Conservation (phyloP, 2,888 invertebrate genomes). For the Temnothorax ravouxi region DNA sequence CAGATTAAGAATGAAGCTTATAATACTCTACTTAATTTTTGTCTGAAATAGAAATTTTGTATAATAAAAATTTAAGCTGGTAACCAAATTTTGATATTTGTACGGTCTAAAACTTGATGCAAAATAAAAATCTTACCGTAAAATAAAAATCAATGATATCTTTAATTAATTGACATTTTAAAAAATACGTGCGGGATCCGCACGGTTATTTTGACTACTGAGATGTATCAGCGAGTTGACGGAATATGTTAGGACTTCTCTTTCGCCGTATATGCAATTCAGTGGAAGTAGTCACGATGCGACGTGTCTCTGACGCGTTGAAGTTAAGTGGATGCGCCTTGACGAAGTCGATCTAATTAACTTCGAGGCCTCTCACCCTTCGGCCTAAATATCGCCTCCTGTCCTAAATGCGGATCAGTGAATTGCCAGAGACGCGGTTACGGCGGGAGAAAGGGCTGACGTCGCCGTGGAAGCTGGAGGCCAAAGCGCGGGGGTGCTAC, state of each 20-base stretch:
- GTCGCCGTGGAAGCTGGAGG: slow-evolving; percentile 41
- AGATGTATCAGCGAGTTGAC: background rate
- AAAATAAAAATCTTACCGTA: background rate
- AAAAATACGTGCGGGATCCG: background rate
- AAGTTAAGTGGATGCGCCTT: slow-evolving; percentile 69
- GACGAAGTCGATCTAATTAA: slow-evolving; percentile 80
- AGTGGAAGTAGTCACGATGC: slow-evolving; percentile 44
- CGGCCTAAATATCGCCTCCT: slow-evolving; percentile 70
- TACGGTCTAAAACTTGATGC: background rate
- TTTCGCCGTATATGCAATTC: slow-evolving; percentile 24
- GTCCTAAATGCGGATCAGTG: slow-evolving; percentile 72
- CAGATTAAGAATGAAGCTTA: background rate
- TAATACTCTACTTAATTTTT: background rate
- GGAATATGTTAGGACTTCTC: slow-evolving; percentile 3
- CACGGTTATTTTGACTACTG: background rate
- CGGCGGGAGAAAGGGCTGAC: slow-evolving; percentile 62
- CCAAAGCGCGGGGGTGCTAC: slow-evolving; percentile 37
- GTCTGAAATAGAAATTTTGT: background rate
- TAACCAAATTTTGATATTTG: background rate
- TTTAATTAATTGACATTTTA: background rate
- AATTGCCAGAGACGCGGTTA: slow-evolving; percentile 65
- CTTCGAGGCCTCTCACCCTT: slow-evolving; percentile 71
- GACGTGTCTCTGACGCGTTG: slow-evolving; percentile 59
- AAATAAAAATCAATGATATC: background rate
- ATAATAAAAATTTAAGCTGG: background rate